Conservation (phyloP, 2,113 vertebrate species). For the Menura novaehollandiae region DNA sequence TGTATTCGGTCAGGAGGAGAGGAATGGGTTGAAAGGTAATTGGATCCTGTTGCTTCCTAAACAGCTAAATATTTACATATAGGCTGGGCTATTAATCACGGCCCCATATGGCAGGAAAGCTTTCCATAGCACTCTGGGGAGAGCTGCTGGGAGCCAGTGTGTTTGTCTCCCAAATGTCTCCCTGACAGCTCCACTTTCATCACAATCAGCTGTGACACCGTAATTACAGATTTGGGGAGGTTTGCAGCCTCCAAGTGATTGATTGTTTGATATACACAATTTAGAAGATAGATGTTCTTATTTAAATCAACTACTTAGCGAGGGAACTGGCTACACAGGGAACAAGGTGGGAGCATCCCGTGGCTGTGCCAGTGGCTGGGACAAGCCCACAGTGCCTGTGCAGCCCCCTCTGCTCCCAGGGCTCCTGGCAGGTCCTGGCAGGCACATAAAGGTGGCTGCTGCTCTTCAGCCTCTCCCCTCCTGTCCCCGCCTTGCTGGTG, state of each 20-base stretch:
- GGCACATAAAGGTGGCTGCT: rapidly evolving
- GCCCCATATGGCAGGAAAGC: conserved; percentile 54
- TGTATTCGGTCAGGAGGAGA: conserved; percentile 10
- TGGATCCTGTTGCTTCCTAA: conserved; percentile 63
- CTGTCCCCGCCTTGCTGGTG: not conserved
- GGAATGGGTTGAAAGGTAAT: conserved; percentile 60
- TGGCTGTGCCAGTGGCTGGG: not conserved
- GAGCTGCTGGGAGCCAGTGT: conserved; percentile 13
- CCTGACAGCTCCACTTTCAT: conserved; percentile 70
- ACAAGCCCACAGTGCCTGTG: rapidly evolving
- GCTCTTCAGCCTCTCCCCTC: not conserved
- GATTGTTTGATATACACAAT: conserved; percentile 72
- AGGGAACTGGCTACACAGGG: not conserved
- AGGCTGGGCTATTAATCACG: conserved; percentile 46
- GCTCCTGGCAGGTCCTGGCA: not conserved
- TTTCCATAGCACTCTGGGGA: conserved; percentile 34
- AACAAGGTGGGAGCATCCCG: not conserved
- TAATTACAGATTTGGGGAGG: conserved; percentile 72
- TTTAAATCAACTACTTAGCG: conserved; percentile 37
- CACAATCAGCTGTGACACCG: conserved; percentile 70
- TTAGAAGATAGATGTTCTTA: conserved; percentile 70
- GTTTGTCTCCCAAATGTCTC: conserved; percentile 64
- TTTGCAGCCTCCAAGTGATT: conserved; percentile 59
- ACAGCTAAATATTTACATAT: conserved; percentile 68
- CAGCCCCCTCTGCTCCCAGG: not conserved